These are phyloP conservation scores for Chaitophorus viminalis DNA, from an alignment of 2,888 invertebrate species.

Conservation along the genomic window DNA sequence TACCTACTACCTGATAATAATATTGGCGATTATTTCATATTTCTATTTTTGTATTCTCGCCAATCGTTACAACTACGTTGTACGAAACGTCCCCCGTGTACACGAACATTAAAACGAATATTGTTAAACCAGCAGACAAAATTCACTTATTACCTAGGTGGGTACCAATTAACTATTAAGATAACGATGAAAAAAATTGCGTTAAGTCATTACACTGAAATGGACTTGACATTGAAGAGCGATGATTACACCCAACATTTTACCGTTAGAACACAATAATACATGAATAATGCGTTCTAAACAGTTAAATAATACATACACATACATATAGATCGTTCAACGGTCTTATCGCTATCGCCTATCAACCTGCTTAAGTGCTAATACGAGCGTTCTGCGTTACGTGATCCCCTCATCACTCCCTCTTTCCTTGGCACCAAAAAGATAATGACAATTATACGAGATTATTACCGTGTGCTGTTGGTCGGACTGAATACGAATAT, in stretches of 20 bases:
- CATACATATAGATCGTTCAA: neutral
- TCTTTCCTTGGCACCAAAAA: neutral
- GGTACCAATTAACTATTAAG: neutral
- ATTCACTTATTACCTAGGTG: slow-evolving; percentile 17
- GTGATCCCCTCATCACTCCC: neutral
- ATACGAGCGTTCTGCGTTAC: slow-evolving; percentile 9
- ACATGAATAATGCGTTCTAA: neutral
- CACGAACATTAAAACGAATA: neutral
- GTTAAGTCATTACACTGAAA: neutral
- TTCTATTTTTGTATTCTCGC: neutral
- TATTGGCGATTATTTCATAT: neutral
- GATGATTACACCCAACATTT: neutral
- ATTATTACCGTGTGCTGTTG: slow-evolving; percentile 13
- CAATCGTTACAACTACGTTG: neutral
- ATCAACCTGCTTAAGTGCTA: slow-evolving; percentile 31
- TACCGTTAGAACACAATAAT: neutral
- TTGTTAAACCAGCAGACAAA: neutral
- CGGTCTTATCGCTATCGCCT: slow-evolving; percentile 32
- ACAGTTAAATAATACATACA: neutral
- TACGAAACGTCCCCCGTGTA: neutral
- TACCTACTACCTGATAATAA: too few relatives aligned
- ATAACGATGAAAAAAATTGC: slow-evolving; percentile 7
- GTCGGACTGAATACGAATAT: neutral
- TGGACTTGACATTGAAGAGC: slow-evolving; percentile 54
- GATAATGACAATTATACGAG: slow-evolving; percentile 41